Evolutionary conservation across 2,888 invertebrate species (phyloP).

Genomic region (Euplagia quadripunctaria): DNA sequence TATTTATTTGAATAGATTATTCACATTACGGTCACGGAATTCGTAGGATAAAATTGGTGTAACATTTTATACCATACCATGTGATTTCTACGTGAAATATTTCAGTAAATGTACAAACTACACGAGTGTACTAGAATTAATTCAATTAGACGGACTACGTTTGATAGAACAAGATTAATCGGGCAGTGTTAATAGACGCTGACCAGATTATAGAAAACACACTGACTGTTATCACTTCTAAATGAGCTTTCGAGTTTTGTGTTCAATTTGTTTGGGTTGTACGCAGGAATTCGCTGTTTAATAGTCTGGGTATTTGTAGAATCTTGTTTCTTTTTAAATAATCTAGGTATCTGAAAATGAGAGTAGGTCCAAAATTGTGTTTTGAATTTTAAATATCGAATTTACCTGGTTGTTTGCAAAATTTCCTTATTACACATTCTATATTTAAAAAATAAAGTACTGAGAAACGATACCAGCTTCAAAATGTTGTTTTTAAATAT

Average conservation of each 20-base stretch:
- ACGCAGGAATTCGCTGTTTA: slow-evolving; percentile 2
- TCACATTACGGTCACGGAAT: not conserved
- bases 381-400: not conserved
- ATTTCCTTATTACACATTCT: no score
- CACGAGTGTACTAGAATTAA: not conserved
- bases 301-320: slow-evolving; percentile 15
- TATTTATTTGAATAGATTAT: no score
- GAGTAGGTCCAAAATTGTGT: not conserved
- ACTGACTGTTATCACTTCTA: slow-evolving; percentile 17
- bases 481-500: no score
- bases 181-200: not conserved
- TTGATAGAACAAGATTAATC: slow-evolving; percentile 13
- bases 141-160: not conserved
- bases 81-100: not conserved
- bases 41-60: no score
- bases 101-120: not conserved
- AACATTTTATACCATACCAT: no score
- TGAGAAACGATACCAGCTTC: no score
- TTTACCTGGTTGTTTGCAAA: no score
- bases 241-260: slow-evolving; percentile 10
- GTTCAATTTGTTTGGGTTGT: slow-evolving; percentile 11
- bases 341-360: not conserved
- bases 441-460: no score
- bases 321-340: not conserved
- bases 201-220: slow-evolving; percentile 9